phyloP scores from a whole-genome alignment of 2,797 vertebrate species.

The Glyptemys insculpta region DNA sequence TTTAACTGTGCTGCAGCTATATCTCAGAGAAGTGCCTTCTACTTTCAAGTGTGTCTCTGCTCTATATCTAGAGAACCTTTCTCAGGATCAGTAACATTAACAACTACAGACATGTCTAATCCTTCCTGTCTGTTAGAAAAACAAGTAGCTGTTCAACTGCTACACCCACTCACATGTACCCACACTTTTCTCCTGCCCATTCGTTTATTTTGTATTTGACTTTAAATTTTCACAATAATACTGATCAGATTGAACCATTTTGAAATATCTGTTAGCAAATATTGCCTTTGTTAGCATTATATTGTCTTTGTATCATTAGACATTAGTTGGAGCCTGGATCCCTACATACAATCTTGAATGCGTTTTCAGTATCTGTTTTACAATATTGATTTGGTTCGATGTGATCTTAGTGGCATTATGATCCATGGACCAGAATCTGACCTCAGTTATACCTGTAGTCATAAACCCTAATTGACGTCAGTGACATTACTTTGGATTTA shows the following conservation, averaged over 20 bases:
- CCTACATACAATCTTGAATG: not conserved
- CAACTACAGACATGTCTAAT: not conserved
- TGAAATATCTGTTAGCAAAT: not conserved
- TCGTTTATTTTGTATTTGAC: not conserved
- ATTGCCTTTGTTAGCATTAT: not conserved
- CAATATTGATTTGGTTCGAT: not conserved
- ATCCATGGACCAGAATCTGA: not conserved
- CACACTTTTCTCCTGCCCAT: not conserved
- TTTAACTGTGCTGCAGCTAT: not conserved
- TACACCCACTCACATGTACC: accelerated
- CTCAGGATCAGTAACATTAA: not conserved
- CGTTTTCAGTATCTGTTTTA: not conserved
- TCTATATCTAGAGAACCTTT: not conserved
- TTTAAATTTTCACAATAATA: not conserved
- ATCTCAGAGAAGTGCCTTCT: not conserved
- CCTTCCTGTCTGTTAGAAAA: not conserved
- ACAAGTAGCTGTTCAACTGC: not conserved
- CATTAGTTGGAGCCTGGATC: too few species aligned
- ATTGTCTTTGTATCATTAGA: not conserved
- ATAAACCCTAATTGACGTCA: not conserved
- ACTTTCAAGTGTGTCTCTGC: not conserved
- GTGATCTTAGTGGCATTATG: not conserved
- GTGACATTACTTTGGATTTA: not conserved
- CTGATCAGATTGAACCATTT: not conserved
- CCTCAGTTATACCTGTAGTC: not conserved